These are phyloP conservation scores for Pachliopta kotzebuea DNA, from an alignment of 2,888 invertebrate species.

Conservation along the genomic window DNA sequence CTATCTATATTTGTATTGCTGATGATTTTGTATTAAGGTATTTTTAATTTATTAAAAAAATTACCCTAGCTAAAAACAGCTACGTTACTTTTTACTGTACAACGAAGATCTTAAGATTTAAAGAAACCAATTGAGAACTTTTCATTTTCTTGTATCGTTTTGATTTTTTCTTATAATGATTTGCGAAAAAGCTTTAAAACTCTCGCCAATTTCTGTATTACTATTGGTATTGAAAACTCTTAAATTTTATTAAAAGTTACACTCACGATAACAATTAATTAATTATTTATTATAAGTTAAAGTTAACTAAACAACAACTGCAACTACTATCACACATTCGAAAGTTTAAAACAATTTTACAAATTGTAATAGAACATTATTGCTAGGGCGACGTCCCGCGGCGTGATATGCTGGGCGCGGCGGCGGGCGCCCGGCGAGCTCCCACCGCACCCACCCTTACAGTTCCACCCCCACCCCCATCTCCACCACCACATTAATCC, in stretches of 20 bases:
- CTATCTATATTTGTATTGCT: slow-evolving; percentile 56
- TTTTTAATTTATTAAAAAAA: slow-evolving; percentile 74
- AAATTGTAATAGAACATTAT: slow-evolving; percentile 78
- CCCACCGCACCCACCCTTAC: slow-evolving; percentile 11
- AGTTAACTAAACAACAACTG: slow-evolving; percentile 81
- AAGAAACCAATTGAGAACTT: slow-evolving; percentile 43
- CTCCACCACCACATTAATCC: slow-evolving; percentile 6
- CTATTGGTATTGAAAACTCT: slow-evolving; percentile 64
- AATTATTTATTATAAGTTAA: slow-evolving; percentile 60
- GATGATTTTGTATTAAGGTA: slow-evolving; percentile 52
- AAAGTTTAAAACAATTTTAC: slow-evolving; percentile 80
- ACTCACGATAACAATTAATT: slow-evolving; percentile 78
- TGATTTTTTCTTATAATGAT: slow-evolving; percentile 37
- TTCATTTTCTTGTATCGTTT: slow-evolving; percentile 51
- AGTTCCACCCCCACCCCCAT: slow-evolving; percentile 6
- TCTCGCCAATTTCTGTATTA: slow-evolving; percentile 48
- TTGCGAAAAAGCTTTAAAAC: slow-evolving; percentile 57
- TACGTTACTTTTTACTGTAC: slow-evolving; percentile 76
- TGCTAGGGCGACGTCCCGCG: slow-evolving; percentile 71
- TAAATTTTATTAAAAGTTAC: slow-evolving; percentile 75
- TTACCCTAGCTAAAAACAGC: slow-evolving; percentile 77
- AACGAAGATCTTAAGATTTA: slow-evolving; percentile 68
- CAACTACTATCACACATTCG: slow-evolving; percentile 82
- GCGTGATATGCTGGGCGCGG: slow-evolving; percentile 56
- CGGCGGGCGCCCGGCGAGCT: slow-evolving; percentile 25